phyloP scores from a whole-genome alignment of 2,888 invertebrate species.

The Falcaria lacertinaria region DNA sequence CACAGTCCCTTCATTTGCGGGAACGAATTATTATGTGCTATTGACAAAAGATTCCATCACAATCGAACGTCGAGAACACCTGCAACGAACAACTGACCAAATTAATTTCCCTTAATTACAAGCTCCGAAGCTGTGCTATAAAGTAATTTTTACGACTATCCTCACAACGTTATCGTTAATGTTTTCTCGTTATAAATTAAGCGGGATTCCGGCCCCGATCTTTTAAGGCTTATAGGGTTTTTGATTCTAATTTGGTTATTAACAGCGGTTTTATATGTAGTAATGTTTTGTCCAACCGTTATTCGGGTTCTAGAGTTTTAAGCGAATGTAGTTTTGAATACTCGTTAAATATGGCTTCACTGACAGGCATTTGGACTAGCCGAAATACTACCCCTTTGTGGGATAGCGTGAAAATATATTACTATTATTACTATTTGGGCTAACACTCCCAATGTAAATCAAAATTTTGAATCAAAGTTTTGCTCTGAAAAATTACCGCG shows the following conservation, averaged over 20 bases:
- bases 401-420: too few relatives aligned
- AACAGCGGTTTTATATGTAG: not conserved
- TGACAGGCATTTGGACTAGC: too few relatives aligned
- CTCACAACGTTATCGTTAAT: slow-evolving; percentile 56
- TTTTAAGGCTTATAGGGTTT: slow-evolving; percentile 9
- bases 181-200: slow-evolving; percentile 66
- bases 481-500: too few relatives aligned
- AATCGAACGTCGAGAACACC: slow-evolving; percentile 49
- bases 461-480: too few relatives aligned
- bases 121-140: slow-evolving; percentile 50
- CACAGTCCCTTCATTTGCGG: too few relatives aligned
- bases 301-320: not conserved
- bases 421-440: too few relatives aligned
- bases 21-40: too few relatives aligned
- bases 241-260: slow-evolving; percentile 7
- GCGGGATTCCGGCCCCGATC: slow-evolving; percentile 39
- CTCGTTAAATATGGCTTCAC: too few relatives aligned
- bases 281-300: not conserved
- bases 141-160: slow-evolving; percentile 63
- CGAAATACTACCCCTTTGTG: too few relatives aligned
- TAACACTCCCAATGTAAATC: too few relatives aligned
- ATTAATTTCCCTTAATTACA: slow-evolving; percentile 70
- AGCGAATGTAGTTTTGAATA: too few relatives aligned
- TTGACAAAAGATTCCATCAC: not conserved
- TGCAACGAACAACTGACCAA: slow-evolving; percentile 57